phyloP scores from a whole-genome alignment of 2,888 invertebrate genomes.

The Chrysopilus asiliformis region DNA sequence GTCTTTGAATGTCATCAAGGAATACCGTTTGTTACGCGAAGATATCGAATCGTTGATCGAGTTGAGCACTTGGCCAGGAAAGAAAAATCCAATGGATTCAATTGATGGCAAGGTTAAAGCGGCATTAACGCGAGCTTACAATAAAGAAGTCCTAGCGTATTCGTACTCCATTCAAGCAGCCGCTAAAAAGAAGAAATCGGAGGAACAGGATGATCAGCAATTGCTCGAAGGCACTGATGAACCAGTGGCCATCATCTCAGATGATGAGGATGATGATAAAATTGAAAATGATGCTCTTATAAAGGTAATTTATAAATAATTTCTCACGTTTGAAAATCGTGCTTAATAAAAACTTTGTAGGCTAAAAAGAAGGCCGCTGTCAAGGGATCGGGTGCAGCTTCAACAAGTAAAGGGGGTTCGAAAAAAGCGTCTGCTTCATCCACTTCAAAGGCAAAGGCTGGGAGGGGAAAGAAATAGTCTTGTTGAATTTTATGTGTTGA shows the following conservation, averaged over 20 bases:
- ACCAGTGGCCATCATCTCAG: constrained; percentile 25
- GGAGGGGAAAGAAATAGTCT: constrained; percentile 13
- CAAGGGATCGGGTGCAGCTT: constrained; percentile 10
- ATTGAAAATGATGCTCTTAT: constrained; percentile 64
- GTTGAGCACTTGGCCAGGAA: constrained; percentile 69
- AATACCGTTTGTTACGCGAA: constrained; percentile 78
- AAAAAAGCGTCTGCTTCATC: constrained; percentile 13
- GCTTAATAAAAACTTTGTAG: no score
- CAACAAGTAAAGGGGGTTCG: constrained; percentile 15
- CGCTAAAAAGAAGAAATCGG: constrained; percentile 46
- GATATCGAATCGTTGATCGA: constrained; percentile 85
- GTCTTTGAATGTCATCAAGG: constrained; percentile 60
- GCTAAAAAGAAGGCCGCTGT: constrained; percentile 25
- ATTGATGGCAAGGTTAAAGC: constrained; percentile 80
- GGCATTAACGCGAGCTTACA: constrained; percentile 84
- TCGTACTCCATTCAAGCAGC: constrained; percentile 58
- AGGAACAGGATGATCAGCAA: constrained; percentile 31
- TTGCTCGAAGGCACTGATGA: constrained; percentile 26
- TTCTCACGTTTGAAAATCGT: no score
- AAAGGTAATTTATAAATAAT: constrained; percentile 38
- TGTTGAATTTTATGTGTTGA: no score
- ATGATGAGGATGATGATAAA: constrained; percentile 44
- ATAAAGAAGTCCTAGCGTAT: constrained; percentile 64
- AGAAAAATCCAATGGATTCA: constrained; percentile 58
- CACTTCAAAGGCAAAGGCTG: constrained; percentile 19